phyloP scores from a whole-genome alignment of 2,113 vertebrate genomes.

The Megaleporinus macrocephalus region DNA sequence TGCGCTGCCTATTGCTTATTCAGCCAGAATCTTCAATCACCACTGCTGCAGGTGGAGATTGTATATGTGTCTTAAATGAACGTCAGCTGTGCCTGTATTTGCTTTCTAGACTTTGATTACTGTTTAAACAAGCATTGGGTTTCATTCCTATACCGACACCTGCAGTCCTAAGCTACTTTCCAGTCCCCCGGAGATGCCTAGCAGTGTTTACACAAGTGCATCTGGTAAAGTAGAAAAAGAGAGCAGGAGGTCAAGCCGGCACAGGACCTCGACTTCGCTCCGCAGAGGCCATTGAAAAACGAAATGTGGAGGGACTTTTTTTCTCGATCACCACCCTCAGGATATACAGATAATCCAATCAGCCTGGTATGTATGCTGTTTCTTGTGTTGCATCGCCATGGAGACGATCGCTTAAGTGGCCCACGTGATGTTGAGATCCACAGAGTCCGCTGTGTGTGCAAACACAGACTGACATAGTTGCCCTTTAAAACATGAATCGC shows the following conservation, averaged over 20 bases:
- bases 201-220: conserved; percentile 29
- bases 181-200: neutral
- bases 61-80: neutral
- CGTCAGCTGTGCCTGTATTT: conserved; percentile 2
- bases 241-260: neutral
- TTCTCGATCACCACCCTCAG: neutral
- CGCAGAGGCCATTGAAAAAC: neutral
- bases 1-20: neutral
- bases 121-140: conserved; percentile 24
- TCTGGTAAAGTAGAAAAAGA: neutral
- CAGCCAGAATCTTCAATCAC: neutral
- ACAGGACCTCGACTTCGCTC: neutral
- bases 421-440: conserved; percentile 12
- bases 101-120: neutral
- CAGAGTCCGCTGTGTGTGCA: conserved; percentile 33
- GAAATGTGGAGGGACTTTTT: neutral
- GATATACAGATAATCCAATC: conserved; percentile 43
- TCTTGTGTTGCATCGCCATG: conserved; percentile 40
- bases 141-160: conserved; percentile 3
- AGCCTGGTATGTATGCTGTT: conserved; percentile 2
- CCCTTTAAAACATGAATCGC: conserved; percentile 33
- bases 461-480: conserved; percentile 51
- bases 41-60: neutral
- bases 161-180: neutral
- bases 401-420: conserved; percentile 14